A percentile compares a stretch with the other conserved stretches of the same genome.
These are phyloP conservation scores for Rhizoglyphus robini DNA, from an alignment of 1,140 invertebrate genomes.

Conservation along the genomic window DNA sequence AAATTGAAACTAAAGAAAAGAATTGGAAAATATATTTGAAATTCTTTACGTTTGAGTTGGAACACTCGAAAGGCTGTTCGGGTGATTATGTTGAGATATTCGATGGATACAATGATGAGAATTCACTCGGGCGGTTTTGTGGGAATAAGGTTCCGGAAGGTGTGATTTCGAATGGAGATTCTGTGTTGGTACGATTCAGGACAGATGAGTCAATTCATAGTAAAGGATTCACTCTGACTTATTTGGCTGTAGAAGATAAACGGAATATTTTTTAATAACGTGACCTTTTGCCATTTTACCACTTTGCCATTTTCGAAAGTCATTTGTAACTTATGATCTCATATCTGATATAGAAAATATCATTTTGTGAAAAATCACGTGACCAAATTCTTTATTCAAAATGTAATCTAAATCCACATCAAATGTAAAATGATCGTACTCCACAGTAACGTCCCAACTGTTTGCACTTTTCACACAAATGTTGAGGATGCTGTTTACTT, in stretches of 20 bases:
- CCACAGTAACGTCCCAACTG: no score
- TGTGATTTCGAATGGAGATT: conserved; percentile 71
- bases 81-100: conserved; percentile 88
- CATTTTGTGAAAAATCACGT: no score
- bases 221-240: conserved; percentile 82
- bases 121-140: conserved; percentile 67
- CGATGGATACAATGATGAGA: conserved; percentile 65
- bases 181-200: conserved; percentile 67
- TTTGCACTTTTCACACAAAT: no score
- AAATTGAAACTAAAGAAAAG: conserved; percentile 40
- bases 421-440: no score
- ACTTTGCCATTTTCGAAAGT: no score
- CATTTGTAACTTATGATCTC: no score
- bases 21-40: conserved; percentile 51
- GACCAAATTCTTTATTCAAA: no score
- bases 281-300: no score
- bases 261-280: no score
- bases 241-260: conserved; percentile 32
- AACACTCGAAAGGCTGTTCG: conserved; percentile 74
- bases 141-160: conserved; percentile 69
- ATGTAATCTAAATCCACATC: no score
- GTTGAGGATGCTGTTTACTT: no score
- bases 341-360: no score
- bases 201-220: conserved; percentile 74
- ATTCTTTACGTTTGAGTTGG: conserved; percentile 80